phyloP scores from a whole-genome alignment of 2,113 vertebrate genomes.

The Engraulis encrasicolus region DNA sequence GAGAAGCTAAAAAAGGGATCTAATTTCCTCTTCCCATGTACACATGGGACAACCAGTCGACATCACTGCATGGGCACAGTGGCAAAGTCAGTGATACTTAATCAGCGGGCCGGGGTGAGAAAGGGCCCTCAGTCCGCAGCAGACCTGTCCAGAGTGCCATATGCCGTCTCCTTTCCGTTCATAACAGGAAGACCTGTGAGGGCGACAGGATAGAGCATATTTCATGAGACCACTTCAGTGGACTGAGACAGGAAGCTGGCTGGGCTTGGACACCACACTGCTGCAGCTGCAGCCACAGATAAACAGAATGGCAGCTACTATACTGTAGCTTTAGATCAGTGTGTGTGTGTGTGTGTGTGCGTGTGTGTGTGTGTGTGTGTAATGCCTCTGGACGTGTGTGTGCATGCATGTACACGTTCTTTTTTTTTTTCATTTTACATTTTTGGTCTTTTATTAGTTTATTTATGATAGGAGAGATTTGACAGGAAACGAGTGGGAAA shows the following conservation, averaged over 20 bases:
- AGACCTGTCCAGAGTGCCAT: background rate
- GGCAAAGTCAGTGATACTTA: background rate
- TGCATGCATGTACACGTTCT: no score
- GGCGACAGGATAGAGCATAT: background rate
- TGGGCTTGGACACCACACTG: background rate
- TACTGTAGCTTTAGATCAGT: no score
- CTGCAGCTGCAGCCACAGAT: background rate
- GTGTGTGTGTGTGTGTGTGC: no score
- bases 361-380: no score
- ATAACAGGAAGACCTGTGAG: background rate
- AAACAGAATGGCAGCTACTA: background rate
- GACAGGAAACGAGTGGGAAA: no score
- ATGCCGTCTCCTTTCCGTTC: conserved; percentile 2
- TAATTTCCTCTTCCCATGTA: background rate
- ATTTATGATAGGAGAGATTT: no score
- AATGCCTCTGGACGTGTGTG: no score
- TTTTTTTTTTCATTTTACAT: no score
- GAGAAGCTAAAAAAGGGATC: background rate
- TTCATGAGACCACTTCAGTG: background rate
- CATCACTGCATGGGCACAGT: no score
- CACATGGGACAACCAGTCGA: background rate
- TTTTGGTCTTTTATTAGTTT: no score
- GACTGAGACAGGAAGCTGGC: background rate
- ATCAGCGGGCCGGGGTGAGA: background rate
- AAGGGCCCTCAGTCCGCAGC: background rate